A percentile compares a stretch with the other conserved stretches of the same genome.
Conservation (phyloP, 2,888 invertebrate genomes). For the Melolontha melolontha region DNA sequence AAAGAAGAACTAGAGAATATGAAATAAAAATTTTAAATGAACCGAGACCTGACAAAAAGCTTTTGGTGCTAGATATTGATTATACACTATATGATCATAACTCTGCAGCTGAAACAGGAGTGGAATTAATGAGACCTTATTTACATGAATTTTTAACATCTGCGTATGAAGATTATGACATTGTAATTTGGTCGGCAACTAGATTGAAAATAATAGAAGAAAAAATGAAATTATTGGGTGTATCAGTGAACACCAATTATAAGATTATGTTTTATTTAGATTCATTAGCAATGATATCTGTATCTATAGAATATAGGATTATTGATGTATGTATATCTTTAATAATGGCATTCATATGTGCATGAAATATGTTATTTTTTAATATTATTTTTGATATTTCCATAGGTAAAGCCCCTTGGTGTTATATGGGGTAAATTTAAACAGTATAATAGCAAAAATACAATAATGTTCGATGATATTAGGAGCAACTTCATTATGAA, state of each 20-base stretch:
- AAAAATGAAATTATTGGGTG: constrained; percentile 94
- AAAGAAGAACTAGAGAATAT: constrained; percentile 86
- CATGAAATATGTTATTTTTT: constrained; percentile 25
- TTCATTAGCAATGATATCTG: constrained; percentile 94
- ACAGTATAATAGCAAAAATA: constrained; percentile 90
- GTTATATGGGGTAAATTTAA: constrained; percentile 97
- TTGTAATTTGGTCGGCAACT: constrained; percentile 98
- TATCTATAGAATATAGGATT: constrained; percentile 91
- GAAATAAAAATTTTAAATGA: constrained; percentile 85
- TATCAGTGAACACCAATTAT: constrained; percentile 83
- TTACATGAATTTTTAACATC: constrained; percentile 93
- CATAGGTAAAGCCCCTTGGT: constrained; percentile 92
- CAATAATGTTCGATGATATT: constrained; percentile 98
- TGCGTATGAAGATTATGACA: constrained; percentile 92
- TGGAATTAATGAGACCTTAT: constrained; percentile 93
- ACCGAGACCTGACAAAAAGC: constrained; percentile 85
- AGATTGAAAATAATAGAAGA: constrained; percentile 99
- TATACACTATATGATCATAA: constrained; percentile 97
- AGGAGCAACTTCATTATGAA: constrained; percentile 97
- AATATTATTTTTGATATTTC: constrained; percentile 11
- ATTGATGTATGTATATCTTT: constrained; percentile 82
- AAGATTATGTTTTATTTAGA: constrained; percentile 95
- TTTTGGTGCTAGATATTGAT: constrained; percentile 95
- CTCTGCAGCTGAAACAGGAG: constrained; percentile 88
- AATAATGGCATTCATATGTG: constrained; percentile 16